Conservation (phyloP, 1,140 invertebrate species). For the Ceratina japonica region DNA sequence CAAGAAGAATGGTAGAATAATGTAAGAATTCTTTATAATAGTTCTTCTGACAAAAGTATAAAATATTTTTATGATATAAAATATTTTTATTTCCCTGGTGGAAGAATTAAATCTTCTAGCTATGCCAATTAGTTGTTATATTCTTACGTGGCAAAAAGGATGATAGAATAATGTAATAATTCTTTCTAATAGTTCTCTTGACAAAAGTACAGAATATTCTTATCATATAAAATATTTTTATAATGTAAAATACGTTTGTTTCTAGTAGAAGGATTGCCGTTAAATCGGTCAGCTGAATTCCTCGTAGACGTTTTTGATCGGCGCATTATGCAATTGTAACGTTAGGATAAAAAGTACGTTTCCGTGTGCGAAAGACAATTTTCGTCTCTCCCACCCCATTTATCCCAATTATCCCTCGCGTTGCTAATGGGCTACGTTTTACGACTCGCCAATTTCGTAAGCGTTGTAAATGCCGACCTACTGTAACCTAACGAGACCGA, state of each 20-base stretch:
- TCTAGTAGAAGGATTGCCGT: neutral
- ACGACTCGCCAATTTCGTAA: constrained; percentile 61
- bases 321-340: neutral
- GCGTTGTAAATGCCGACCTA: constrained; percentile 21
- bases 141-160: no score
- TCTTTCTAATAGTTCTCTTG: no score
- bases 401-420: constrained; percentile 51
- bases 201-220: neutral
- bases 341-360: neutral
- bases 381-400: constrained; percentile 43
- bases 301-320: neutral
- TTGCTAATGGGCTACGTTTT: constrained; percentile 51
- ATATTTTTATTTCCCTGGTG: no score
- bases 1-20: no score
- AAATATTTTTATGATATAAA: no score
- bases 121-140: neutral
- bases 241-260: no score
- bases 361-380: constrained; percentile 12
- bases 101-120: no score
- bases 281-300: neutral
- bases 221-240: no score
- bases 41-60: no score
- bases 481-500: constrained; percentile 34
- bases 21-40: no score
- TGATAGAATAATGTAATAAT: no score